Percentiles rank a stretch among this genome's conserved stretches.
Conservation (phyloP, 2,888 invertebrate genomes). For the Proisotoma minuta region DNA sequence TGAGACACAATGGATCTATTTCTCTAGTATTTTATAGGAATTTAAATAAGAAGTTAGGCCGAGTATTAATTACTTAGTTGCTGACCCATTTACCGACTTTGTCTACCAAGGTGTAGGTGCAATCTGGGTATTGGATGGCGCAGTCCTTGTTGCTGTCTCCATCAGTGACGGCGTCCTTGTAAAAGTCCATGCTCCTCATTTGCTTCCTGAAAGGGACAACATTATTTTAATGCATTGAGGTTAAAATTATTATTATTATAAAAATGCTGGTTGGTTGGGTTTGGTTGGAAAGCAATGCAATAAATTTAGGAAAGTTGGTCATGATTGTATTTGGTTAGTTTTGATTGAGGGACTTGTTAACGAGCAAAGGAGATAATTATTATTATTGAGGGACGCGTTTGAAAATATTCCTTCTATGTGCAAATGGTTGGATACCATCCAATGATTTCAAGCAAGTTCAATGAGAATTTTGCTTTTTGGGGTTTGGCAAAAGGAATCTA, state of each 20-base stretch:
- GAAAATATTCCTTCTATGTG: too few relatives aligned
- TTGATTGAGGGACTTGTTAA: neutral
- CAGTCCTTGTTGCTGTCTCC: conserved; percentile 47
- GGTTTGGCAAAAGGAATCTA: neutral
- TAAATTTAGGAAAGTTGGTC: conserved; percentile 5
- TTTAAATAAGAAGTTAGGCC: conserved; percentile 1
- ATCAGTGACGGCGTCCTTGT: conserved; percentile 47
- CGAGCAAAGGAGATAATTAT: neutral
- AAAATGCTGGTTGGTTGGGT: too few relatives aligned
- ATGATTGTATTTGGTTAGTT: neutral
- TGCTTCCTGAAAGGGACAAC: conserved; percentile 44
- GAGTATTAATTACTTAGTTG: conserved; percentile 30
- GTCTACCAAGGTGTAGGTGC: conserved; percentile 48
- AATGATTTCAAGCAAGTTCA: neutral
- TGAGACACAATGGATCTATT: neutral
- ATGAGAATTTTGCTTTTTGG: too few relatives aligned
- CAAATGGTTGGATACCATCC: too few relatives aligned
- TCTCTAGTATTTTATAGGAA: neutral
- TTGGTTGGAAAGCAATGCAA: too few relatives aligned
- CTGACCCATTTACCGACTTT: conserved; percentile 48
- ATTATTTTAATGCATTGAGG: neutral
- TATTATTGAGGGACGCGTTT: too few relatives aligned
- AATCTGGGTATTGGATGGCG: conserved; percentile 44
- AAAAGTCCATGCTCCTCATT: conserved; percentile 48
- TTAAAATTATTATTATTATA: too few relatives aligned